Evolutionary conservation across 2,888 invertebrate genomes (phyloP).

Genomic region (Drosophila mulleri): DNA sequence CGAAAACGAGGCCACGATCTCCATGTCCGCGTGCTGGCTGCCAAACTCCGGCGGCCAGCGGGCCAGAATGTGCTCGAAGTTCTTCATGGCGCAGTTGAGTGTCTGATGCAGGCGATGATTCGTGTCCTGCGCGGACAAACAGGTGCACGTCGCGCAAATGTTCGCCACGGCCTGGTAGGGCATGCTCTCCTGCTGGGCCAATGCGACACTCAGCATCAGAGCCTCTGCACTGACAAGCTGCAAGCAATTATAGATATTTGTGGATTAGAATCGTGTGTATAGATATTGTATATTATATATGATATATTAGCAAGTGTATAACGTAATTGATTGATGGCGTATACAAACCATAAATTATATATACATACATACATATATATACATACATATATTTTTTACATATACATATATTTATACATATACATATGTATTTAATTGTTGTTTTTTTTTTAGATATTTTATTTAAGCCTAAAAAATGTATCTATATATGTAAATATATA

Average conservation of each 20-base stretch:
- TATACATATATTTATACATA: too few species aligned
- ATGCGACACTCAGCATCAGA: conserved; percentile 24
- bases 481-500: too few species aligned
- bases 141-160: conserved; percentile 82
- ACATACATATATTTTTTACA: too few species aligned
- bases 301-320: background rate
- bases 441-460: too few species aligned
- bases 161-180: conserved; percentile 81
- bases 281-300: background rate
- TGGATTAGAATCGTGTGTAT: background rate
- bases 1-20: conserved; percentile 82
- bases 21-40: conserved; percentile 71
- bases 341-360: too few species aligned
- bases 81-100: conserved; percentile 80
- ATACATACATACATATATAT: too few species aligned
- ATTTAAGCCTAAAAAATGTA: too few species aligned
- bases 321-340: background rate
- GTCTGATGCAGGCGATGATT: conserved; percentile 68
- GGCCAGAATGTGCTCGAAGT: conserved; percentile 83
- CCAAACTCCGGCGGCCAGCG: conserved; percentile 84
- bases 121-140: conserved; percentile 71
- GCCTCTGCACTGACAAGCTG: conserved; percentile 55
- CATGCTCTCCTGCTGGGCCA: conserved; percentile 79
- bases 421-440: too few species aligned
- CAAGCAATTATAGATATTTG: conserved; percentile 28